Evolutionary conservation across 2,113 vertebrate species (phyloP).

Genomic region (Proterorhinus semilunaris): DNA sequence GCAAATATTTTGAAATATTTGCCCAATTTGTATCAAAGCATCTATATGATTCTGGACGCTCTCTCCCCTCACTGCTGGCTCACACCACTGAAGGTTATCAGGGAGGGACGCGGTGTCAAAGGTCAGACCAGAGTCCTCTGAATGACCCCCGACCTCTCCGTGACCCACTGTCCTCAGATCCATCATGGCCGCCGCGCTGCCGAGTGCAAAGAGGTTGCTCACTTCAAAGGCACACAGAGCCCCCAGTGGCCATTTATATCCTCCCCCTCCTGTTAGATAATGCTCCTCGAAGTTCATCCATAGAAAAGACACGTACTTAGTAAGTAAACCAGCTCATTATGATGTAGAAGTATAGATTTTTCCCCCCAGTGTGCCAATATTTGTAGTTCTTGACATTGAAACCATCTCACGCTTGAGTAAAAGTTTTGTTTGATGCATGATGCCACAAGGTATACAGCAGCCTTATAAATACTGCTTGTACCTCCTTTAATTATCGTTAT

Average conservation of each 20-base stretch:
- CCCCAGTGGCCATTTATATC: slow-evolving; percentile 18
- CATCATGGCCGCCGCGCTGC: slow-evolving; percentile 55
- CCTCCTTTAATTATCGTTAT: too few relatives aligned
- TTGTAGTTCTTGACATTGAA: not conserved
- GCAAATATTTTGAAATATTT: too few relatives aligned
- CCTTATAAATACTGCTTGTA: too few relatives aligned
- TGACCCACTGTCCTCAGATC: slow-evolving; percentile 60
- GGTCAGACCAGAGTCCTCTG: slow-evolving; percentile 64
- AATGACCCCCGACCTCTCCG: slow-evolving; percentile 56
- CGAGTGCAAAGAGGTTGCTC: slow-evolving; percentile 55
- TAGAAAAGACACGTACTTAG: not conserved
- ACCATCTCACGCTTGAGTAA: not conserved
- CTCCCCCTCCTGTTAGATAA: not conserved
- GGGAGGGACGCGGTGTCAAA: slow-evolving; percentile 33
- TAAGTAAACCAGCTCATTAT: slow-evolving; percentile 15
- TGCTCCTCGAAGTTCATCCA: slow-evolving; percentile 6
- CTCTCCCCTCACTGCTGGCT: slow-evolving; percentile 40
- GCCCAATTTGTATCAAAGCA: too few relatives aligned
- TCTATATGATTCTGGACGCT: slow-evolving; percentile 5
- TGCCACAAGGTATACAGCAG: too few relatives aligned
- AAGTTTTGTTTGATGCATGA: too few relatives aligned
- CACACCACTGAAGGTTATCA: slow-evolving; percentile 63
- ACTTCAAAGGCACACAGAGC: slow-evolving; percentile 58
- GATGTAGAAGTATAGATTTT: not conserved
- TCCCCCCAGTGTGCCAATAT: not conserved